phyloP scores from a whole-genome alignment of 1,140 invertebrate genomes.

The Lepidostoma basale region DNA sequence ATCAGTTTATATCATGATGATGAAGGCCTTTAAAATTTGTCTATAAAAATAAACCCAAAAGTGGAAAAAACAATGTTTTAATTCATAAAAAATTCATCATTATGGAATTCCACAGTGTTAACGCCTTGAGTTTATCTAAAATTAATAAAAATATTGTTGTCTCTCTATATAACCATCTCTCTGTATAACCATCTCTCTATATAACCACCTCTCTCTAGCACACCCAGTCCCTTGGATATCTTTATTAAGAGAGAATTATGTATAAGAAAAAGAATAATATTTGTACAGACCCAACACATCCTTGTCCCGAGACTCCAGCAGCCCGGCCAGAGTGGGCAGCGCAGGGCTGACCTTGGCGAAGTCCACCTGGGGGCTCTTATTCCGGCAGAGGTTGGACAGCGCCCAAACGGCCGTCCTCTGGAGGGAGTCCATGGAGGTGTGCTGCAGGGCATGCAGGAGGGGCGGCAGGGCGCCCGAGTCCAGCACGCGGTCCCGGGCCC shows the following conservation, averaged over 20 bases:
- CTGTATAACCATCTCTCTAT: neutral
- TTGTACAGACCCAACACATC: slow-evolving; percentile 71
- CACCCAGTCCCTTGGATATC: too few species aligned
- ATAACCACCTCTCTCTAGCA: neutral
- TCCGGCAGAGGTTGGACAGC: slow-evolving; percentile 90
- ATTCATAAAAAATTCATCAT: too few species aligned
- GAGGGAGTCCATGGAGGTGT: slow-evolving; percentile 49
- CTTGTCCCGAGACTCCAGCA: slow-evolving; percentile 77
- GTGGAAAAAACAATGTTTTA: too few species aligned
- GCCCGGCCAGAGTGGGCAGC: slow-evolving; percentile 77
- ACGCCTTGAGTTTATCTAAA: too few species aligned
- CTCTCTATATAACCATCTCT: neutral
- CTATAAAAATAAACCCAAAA: too few species aligned
- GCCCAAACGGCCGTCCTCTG: slow-evolving; percentile 82
- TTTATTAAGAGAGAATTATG: neutral
- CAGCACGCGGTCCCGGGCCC: slow-evolving; percentile 78
- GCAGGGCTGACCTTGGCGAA: slow-evolving; percentile 79
- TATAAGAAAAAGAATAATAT: neutral
- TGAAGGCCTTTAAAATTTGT: neutral
- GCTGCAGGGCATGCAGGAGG: slow-evolving; percentile 68
- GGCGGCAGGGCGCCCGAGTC: slow-evolving; percentile 66
- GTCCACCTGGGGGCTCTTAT: slow-evolving; percentile 84
- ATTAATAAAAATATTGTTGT: too few species aligned
- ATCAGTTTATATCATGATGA: neutral
- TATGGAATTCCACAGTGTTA: too few species aligned